These are phyloP conservation scores for Strigamia transsilvanica DNA, from an alignment of 2,888 invertebrate genomes.

Conservation along the genomic window DNA sequence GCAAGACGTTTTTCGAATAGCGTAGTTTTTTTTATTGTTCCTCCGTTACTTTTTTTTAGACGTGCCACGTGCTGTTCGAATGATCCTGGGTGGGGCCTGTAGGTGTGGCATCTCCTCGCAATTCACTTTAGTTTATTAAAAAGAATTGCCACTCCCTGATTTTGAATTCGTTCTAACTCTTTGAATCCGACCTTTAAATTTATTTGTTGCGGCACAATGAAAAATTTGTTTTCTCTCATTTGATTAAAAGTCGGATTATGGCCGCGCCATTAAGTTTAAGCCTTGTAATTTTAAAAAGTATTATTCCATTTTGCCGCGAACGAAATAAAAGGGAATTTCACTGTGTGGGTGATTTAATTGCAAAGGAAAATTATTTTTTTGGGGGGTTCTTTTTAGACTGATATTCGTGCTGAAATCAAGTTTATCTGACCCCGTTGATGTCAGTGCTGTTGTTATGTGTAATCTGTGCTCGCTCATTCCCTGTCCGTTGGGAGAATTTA, in stretches of 20 bases:
- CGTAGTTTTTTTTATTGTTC: neutral
- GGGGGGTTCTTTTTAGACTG: neutral
- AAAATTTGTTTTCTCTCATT: neutral
- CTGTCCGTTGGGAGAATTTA: neutral
- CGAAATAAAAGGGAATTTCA: neutral
- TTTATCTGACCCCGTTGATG: neutral
- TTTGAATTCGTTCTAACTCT: conserved; percentile 23
- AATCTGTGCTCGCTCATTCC: neutral
- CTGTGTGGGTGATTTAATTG: neutral
- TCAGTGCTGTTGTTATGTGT: neutral
- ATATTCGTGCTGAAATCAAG: neutral
- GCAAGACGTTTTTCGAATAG: conserved; percentile 23
- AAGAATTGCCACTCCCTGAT: conserved; percentile 30
- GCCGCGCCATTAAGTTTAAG: neutral
- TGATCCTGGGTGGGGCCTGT: conserved; percentile 19
- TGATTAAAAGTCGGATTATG: neutral
- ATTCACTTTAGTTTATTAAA: conserved; percentile 30
- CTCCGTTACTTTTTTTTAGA: neutral
- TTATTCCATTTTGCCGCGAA: no score
- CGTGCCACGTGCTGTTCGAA: conserved; percentile 10
- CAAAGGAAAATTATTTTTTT: neutral
- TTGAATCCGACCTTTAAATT: neutral
- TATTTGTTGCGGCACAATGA: neutral
- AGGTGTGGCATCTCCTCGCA: conserved; percentile 7
- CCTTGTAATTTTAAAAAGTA: no score